Conservation (phyloP, 2,797 vertebrate genomes). For the Champsocephalus esox region DNA sequence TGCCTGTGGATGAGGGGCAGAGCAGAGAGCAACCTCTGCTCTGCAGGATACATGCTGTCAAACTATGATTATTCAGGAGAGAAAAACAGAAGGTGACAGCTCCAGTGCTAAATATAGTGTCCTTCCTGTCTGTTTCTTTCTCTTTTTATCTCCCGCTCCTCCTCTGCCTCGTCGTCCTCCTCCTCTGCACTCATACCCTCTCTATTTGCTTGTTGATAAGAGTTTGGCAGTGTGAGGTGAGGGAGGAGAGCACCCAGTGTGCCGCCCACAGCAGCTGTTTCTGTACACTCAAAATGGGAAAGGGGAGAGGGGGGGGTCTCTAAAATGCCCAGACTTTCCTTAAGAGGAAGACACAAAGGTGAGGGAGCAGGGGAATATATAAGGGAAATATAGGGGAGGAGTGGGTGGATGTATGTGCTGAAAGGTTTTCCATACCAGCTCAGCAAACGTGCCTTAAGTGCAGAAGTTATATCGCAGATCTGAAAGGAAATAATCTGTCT, state of each 20-base stretch:
- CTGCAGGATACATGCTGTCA: constrained; percentile 81
- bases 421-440: constrained; percentile 31
- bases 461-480: constrained; percentile 7
- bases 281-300: constrained; percentile 40
- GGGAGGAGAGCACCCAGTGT: constrained; percentile 54
- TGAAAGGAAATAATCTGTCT: constrained; percentile 35
- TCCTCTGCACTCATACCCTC: constrained; percentile 69
- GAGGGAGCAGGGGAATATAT: constrained; percentile 20
- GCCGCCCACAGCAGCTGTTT: constrained; percentile 60
- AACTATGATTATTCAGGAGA: constrained; percentile 80
- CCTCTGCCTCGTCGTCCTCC: constrained; percentile 54
- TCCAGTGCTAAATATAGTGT: constrained; percentile 86
- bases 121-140: constrained; percentile 72
- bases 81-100: constrained; percentile 86
- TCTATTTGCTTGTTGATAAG: constrained; percentile 73
- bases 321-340: constrained; percentile 51
- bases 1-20: constrained; percentile 26
- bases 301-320: constrained; percentile 25
- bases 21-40: constrained; percentile 77
- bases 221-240: constrained; percentile 54
- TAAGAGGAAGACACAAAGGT: constrained; percentile 31
- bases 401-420: constrained; percentile 38
- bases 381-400: constrained; percentile 24
- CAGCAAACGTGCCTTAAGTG: constrained; percentile 7
- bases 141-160: constrained; percentile 67